phyloP scores from a whole-genome alignment of 2,113 vertebrate species.

The Amblyornis subalaris region DNA sequence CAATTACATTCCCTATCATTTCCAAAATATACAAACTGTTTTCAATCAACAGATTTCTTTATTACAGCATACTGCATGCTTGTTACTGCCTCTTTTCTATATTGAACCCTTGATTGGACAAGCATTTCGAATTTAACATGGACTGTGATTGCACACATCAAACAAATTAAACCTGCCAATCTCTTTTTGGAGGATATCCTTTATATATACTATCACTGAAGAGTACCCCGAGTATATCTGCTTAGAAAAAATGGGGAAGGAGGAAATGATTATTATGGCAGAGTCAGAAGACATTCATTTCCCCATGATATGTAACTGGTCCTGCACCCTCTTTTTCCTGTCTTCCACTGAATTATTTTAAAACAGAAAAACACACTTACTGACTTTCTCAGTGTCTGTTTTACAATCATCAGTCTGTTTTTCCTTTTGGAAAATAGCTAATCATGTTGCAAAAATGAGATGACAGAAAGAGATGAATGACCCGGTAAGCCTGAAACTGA shows the following conservation, averaged over 20 bases:
- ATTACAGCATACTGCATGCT: conserved; percentile 88
- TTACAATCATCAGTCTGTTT: neutral
- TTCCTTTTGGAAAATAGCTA: neutral
- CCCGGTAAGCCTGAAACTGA: neutral
- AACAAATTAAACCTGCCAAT: conserved; percentile 98
- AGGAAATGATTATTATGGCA: conserved; percentile 51
- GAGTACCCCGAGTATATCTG: conserved; percentile 67
- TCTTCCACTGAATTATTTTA: conserved; percentile 6
- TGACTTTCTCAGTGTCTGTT: neutral
- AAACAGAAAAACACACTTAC: neutral
- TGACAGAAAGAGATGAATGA: neutral
- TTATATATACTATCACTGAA: conserved; percentile 75
- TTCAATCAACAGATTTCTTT: conserved; percentile 99
- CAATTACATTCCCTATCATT: conserved; percentile 99
- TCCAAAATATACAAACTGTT: conserved; percentile 99
- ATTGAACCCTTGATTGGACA: conserved; percentile 87
- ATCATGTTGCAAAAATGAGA: conserved; percentile 8
- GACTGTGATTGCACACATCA: conserved; percentile 98
- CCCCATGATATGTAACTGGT: conserved; percentile 21
- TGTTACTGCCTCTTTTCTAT: conserved; percentile 82
- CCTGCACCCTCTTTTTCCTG: neutral
- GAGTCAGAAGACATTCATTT: conserved; percentile 45
- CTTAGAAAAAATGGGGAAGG: conserved; percentile 67
- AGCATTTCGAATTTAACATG: conserved; percentile 92
- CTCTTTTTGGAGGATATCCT: conserved; percentile 86